Evolutionary conservation across 2,888 invertebrate species (phyloP), one percentile per base, ranked within the genome.

Genomic region (Melinaea menophilus): DNA sequence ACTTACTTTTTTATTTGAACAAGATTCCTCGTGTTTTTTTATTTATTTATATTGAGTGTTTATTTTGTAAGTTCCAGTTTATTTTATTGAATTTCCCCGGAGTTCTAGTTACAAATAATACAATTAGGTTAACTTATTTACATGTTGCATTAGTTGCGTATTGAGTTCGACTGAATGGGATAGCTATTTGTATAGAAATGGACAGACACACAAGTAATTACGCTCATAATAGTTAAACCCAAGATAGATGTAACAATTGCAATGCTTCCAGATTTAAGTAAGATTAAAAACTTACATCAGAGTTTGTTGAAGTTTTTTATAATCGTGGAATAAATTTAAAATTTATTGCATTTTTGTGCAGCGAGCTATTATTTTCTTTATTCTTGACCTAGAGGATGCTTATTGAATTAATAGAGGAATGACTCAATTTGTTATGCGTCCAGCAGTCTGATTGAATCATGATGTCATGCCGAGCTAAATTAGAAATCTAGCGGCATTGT

Each of bases 391-490:
- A 62, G 48, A 62, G 62, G 62, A 56, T 55, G 62, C 46, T 60
- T 33, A 54, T 54, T 56, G 46, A 64, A 56, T 62, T 62, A 51
- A 61, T 60, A 59, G 51, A 56, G 45, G 58, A 63, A 63, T 71
- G 71, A 69, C 45, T 69, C 71, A 67, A 65, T 61, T 57, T 35
- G 35, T 57, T 46, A 57, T 64, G 72, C 73, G 72, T 59, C 72
- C 55, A 67, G 64, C 73, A 65, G 73, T 73, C 73, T 73, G 68
- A 63, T 64, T 64, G 61, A 56, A 65, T 65, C 56, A 66, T 76
- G 76, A 76, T 71, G 72, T 76, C 75, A 74, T 72, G 59, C 61
- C 55, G 56, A 56, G 64, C 70, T 64, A 68, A 73, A 73, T 75
- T 74, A 75, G 73, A 74, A 74, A 74, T 62, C 69, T 68, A 68